Conservation (phyloP, 2,888 invertebrate genomes). For the Salticus scenicus region DNA sequence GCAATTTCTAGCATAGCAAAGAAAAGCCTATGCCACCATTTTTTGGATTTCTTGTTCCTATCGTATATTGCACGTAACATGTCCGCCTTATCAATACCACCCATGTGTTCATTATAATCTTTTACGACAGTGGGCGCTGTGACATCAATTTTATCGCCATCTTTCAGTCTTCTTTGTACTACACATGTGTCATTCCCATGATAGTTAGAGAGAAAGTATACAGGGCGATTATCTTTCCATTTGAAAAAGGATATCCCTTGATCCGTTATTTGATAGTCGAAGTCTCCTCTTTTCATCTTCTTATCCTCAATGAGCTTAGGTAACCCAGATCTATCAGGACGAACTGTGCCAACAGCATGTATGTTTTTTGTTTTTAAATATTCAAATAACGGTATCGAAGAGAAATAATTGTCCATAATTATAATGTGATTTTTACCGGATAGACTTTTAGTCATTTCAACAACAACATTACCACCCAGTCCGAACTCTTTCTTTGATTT, state of each 20-base stretch:
- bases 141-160: slow-evolving; percentile 33
- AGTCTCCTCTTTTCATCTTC: slow-evolving; percentile 26
- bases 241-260: slow-evolving; percentile 26
- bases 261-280: slow-evolving; percentile 23
- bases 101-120: slow-evolving; percentile 33
- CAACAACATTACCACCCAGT: slow-evolving; percentile 9
- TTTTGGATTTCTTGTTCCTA: not conserved
- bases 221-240: slow-evolving; percentile 6
- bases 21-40: too few species aligned
- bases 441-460: slow-evolving; percentile 17
- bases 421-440: slow-evolving; percentile 30
- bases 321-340: not conserved
- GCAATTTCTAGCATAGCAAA: slow-evolving; percentile 42
- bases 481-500: not conserved
- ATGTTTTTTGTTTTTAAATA: not conserved
- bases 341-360: too few species aligned
- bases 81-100: slow-evolving; percentile 28
- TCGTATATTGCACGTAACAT: slow-evolving; percentile 31
- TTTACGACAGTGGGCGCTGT: slow-evolving; percentile 23
- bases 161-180: slow-evolving; percentile 7
- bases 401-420: slow-evolving; percentile 20
- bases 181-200: slow-evolving; percentile 12
- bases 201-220: slow-evolving; percentile 1
- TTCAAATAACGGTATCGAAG: slow-evolving; percentile 14
- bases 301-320: not conserved